phyloP scores from a whole-genome alignment of 2,797 vertebrate species.

The Lutjanus argentimaculatus region DNA sequence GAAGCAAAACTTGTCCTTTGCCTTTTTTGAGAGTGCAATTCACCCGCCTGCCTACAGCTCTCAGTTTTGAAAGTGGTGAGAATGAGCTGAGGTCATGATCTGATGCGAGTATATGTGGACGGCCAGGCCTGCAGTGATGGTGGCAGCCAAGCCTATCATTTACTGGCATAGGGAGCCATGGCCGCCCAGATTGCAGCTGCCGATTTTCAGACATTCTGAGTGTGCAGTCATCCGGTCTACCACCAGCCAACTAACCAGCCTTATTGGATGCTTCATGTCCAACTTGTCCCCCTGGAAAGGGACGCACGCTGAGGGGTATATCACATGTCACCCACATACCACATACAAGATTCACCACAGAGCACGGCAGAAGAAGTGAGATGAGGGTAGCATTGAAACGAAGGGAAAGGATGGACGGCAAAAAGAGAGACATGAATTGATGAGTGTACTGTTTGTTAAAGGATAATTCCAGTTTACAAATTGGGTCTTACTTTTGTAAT shows the following conservation, averaged over 20 bases:
- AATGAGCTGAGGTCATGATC: constrained; percentile 45
- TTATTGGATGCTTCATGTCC: constrained; percentile 23
- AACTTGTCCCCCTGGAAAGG: not conserved
- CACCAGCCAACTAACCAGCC: constrained; percentile 37
- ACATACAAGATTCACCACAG: constrained; percentile 36
- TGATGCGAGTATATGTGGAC: constrained; percentile 29
- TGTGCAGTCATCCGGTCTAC: constrained; percentile 47
- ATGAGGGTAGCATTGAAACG: constrained; percentile 20
- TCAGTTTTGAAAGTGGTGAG: constrained; percentile 20
- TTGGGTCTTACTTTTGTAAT: not conserved
- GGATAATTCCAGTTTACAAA: constrained; percentile 12
- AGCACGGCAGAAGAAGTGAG: constrained; percentile 38
- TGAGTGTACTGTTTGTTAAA: constrained; percentile 25
- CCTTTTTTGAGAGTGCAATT: constrained; percentile 16
- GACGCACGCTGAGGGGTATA: constrained; percentile 32
- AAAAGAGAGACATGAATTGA: constrained; percentile 12
- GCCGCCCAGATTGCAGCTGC: constrained; percentile 43
- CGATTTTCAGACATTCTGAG: constrained; percentile 39
- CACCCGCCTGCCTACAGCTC: not conserved
- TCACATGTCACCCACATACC: constrained; percentile 44
- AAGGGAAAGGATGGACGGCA: constrained; percentile 1
- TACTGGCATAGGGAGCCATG: constrained; percentile 26
- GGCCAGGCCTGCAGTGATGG: constrained; percentile 41
- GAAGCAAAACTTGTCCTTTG: constrained; percentile 6
- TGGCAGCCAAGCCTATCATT: constrained; percentile 64